Conservation (phyloP, 2,797 vertebrate species). For the Parauchenoglanis ngamensis region DNA sequence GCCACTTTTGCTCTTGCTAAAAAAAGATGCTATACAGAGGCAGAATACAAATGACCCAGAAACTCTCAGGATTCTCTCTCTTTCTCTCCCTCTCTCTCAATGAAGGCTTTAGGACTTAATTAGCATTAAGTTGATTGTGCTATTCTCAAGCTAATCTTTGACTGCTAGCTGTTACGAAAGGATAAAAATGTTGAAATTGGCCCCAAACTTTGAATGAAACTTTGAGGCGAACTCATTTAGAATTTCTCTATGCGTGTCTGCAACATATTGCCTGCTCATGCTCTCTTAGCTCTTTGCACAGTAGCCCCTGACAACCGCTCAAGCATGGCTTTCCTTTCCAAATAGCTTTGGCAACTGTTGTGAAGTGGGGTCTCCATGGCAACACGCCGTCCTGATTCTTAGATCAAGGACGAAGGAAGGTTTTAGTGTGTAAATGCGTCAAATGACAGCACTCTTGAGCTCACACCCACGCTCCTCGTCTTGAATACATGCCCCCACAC, state of each 20-base stretch:
- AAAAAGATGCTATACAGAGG: slow-evolving; percentile 27
- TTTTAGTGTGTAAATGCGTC: slow-evolving; percentile 63
- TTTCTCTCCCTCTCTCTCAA: neutral
- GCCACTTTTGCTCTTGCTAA: slow-evolving; percentile 42
- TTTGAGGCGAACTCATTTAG: slow-evolving; percentile 19
- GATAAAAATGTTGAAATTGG: neutral
- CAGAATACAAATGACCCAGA: slow-evolving; percentile 40
- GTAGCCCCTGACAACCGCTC: slow-evolving; percentile 68
- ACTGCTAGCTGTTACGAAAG: neutral
- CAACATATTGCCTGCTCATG: slow-evolving; percentile 40
- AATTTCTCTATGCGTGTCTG: slow-evolving; percentile 14
- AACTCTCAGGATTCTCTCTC: slow-evolving; percentile 5
- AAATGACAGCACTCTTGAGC: slow-evolving; percentile 48
- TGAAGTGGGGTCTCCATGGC: slow-evolving; percentile 70
- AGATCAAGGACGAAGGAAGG: slow-evolving; percentile 70
- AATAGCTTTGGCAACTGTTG: slow-evolving; percentile 69
- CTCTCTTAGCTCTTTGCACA: slow-evolving; percentile 40
- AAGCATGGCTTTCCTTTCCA: slow-evolving; percentile 60
- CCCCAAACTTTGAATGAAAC: slow-evolving; percentile 2
- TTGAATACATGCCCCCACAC: neutral
- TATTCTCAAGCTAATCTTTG: neutral
- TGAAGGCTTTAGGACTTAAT: slow-evolving; percentile 32
- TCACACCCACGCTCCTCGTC: slow-evolving; percentile 3
- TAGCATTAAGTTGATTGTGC: slow-evolving; percentile 12
- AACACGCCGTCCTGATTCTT: slow-evolving; percentile 72